A percentile compares a stretch with the other conserved stretches of the same genome.
phyloP scores from a whole-genome alignment of 1,140 invertebrate genomes.

The Coelopa frigida region DNA sequence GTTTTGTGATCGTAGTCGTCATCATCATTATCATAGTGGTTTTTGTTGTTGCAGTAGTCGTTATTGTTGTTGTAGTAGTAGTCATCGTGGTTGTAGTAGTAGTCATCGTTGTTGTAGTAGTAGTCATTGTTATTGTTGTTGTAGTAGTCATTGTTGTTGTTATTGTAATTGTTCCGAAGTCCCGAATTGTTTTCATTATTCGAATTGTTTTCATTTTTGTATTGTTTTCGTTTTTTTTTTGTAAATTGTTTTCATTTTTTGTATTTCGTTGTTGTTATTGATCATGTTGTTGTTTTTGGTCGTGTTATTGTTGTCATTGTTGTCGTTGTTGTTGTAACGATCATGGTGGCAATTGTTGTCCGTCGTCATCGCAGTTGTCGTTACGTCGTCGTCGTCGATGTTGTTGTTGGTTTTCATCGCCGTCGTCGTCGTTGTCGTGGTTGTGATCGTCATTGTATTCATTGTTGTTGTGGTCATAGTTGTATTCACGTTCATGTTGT shows the following conservation, averaged over 20 bases:
- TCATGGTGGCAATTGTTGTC: not conserved
- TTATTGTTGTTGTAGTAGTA: slow-evolving; percentile 16
- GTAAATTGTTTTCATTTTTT: not conserved
- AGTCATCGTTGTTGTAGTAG: slow-evolving; percentile 1
- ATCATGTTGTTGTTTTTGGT: not conserved
- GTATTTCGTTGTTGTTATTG: not conserved
- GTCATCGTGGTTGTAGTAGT: slow-evolving; percentile 7
- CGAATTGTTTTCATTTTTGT: too few species aligned
- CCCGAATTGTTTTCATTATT: too few species aligned
- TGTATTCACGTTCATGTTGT: not conserved
- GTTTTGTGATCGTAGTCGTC: too few species aligned
- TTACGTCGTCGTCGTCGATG: slow-evolving; percentile 1
- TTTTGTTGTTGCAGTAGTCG: too few species aligned
- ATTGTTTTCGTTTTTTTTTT: not conserved
- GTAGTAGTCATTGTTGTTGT: slow-evolving; percentile 9
- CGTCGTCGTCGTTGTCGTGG: slow-evolving; percentile 29
- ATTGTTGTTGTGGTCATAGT: not conserved
- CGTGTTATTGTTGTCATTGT: not conserved
- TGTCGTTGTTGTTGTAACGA: slow-evolving; percentile 19
- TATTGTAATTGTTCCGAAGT: too few species aligned
- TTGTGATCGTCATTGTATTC: slow-evolving; percentile 37
- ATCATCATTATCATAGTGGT: too few species aligned
- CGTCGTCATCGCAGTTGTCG: slow-evolving; percentile 9
- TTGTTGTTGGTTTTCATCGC: slow-evolving; percentile 7
- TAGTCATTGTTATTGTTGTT: slow-evolving; percentile 1